A percentile compares a stretch with the other conserved stretches of the same genome.
Evolutionary conservation across 2,797 vertebrate species (phyloP).

Genomic region (Sebastes aleutianus): DNA sequence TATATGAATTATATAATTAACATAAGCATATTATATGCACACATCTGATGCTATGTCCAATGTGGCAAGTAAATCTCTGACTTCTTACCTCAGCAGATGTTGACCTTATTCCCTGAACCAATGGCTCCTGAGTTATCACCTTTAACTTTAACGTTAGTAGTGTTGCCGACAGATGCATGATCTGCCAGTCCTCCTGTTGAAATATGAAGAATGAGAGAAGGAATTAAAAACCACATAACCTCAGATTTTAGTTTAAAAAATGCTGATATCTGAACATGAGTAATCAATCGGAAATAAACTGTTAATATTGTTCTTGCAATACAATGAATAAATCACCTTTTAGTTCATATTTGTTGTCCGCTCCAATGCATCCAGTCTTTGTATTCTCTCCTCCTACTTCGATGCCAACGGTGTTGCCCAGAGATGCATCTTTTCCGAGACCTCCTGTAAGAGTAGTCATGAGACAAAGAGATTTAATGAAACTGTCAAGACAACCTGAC

Average conservation of each 20-base stretch:
- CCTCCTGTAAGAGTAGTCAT: background rate
- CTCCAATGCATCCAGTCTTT: background rate
- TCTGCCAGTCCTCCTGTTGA: background rate
- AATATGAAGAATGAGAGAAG: background rate
- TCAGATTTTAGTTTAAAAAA: too few relatives aligned
- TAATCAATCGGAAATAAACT: background rate
- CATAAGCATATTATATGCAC: background rate
- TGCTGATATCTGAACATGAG: too few relatives aligned
- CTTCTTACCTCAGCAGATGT: background rate
- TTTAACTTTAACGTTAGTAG: accelerated
- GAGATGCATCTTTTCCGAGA: accelerated
- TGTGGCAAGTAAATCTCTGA: too few relatives aligned
- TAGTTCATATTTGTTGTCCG: background rate
- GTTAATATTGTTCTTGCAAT: background rate
- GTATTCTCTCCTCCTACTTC: accelerated
- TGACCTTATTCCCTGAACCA: background rate
- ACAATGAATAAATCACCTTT: background rate
- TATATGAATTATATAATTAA: background rate
- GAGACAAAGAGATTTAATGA: background rate
- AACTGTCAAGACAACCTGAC: background rate
- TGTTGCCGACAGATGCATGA: background rate
- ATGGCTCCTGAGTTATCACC: background rate
- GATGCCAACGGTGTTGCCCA: background rate
- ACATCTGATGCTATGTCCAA: background rate
- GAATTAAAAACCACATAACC: background rate